Evolutionary conservation across 2,113 vertebrate genomes (phyloP), one percentile per base, ranked within the genome.

Genomic region (Notechis scutatus): DNA sequence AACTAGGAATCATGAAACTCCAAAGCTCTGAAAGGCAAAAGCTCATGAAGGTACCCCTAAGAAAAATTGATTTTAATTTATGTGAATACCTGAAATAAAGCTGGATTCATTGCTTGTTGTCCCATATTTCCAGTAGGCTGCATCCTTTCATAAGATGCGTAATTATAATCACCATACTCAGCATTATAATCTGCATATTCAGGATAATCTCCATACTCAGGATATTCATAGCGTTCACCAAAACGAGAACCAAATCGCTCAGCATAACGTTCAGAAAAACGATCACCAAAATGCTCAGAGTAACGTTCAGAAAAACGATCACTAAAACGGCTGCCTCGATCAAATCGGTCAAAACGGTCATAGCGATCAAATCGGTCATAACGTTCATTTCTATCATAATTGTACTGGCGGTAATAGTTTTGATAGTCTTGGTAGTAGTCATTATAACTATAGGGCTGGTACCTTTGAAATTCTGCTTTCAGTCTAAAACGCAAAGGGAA

Each of bases 321-420:
- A 54, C 55, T n/a, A 61, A 93, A 93, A 39, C 92, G 89, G 45
- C 34, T 85, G 4, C 89, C 74, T 90, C 92, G 92, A 12, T 93
- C 92, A 64, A 93, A 93, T 24, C 92, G 92, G 2, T 93, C 92
- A 61, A 42, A 39, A 6, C 92, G 92, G 39, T 92, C 92, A 52
- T 59, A 92, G 6, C 92, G 92, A 26, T 92, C 92, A 86, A 90
- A 92, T 4, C 92, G 92, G 10, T 93, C 92, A 90, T 87, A 87
- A 47, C 92, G 92, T 59, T 93, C 91, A 0, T 96, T 96, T 93
- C 93, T 94, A 94, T 97, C 97, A 0, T 97, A 97, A 94, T 97
- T 97, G 98, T 98, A 98, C 95, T 98, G 98, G 2, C 98, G 95
- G 69, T 98, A 98, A 95, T 98, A 96, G 89, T 97, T 96, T 91